Conservation (phyloP, 2,888 invertebrate genomes). For the Willowsia nigromaculata region DNA sequence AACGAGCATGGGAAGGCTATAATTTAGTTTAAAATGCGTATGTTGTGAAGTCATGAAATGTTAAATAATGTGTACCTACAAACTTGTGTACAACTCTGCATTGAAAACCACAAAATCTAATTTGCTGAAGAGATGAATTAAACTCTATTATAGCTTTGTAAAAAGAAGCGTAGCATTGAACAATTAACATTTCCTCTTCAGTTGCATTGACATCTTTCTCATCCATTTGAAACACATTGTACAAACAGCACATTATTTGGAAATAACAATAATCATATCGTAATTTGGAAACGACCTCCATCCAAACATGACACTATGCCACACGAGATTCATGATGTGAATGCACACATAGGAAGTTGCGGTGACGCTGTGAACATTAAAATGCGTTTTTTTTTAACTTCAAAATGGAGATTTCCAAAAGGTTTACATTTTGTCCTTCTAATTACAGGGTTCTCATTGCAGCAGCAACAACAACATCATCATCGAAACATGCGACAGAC, state of each 20-base stretch:
- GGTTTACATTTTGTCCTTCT: slow-evolving; percentile 45
- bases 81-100: not conserved
- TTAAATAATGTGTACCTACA: no score
- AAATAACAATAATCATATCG: slow-evolving; percentile 1
- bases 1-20: not conserved
- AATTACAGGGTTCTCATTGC: slow-evolving; percentile 60
- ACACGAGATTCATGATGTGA: no score
- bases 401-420: no score
- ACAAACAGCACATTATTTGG: not conserved
- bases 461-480: slow-evolving; percentile 9
- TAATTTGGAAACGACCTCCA: not conserved
- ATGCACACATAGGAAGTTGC: no score
- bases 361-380: not conserved
- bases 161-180: not conserved
- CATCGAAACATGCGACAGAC: slow-evolving; percentile 17
- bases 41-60: not conserved
- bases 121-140: not conserved
- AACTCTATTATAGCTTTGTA: not conserved
- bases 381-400: no score
- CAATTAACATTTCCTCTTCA: slow-evolving; percentile 23
- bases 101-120: not conserved
- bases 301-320: not conserved
- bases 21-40: not conserved
- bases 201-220: not conserved
- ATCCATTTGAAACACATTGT: not conserved